Evolutionary conservation across 2,113 vertebrate species (phyloP).

Genomic region (Vicugna pacos): DNA sequence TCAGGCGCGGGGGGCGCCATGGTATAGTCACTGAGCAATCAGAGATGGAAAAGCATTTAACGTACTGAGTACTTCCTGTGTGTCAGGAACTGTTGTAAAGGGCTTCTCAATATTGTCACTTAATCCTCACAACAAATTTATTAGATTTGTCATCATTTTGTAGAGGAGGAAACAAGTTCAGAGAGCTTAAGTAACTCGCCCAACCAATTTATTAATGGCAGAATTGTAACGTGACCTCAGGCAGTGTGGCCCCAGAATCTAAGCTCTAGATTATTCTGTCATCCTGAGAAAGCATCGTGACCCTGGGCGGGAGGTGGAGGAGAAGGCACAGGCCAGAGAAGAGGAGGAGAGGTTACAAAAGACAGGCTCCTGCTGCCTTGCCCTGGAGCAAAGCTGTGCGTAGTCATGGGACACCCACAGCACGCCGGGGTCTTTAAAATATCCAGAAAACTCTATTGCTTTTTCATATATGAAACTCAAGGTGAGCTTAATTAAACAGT

Average conservation of each 20-base stretch:
- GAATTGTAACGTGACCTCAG: background rate
- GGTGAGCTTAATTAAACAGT: constrained; percentile 38
- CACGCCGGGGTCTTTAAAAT: background rate
- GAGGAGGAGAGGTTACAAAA: background rate
- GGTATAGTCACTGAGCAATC: background rate
- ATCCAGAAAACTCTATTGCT: background rate
- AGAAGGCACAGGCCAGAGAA: background rate
- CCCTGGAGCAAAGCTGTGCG: background rate
- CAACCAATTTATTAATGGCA: background rate
- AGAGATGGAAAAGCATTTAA: background rate
- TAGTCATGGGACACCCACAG: background rate
- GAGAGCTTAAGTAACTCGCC: background rate
- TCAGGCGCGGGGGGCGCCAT: background rate
- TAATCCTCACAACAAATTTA: background rate
- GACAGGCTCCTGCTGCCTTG: background rate
- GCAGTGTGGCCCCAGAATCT: background rate
- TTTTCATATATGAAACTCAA: background rate
- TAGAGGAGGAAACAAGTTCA: background rate
- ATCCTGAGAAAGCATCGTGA: background rate
- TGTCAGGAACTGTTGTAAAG: background rate
- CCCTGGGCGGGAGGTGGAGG: background rate
- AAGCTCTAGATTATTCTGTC: background rate
- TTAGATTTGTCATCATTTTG: background rate
- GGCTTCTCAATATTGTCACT: background rate
- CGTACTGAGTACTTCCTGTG: too few species aligned